These are phyloP conservation scores for Drosophila paranaensis DNA, from an alignment of 2,888 invertebrate genomes.

Conservation along the genomic window DNA sequence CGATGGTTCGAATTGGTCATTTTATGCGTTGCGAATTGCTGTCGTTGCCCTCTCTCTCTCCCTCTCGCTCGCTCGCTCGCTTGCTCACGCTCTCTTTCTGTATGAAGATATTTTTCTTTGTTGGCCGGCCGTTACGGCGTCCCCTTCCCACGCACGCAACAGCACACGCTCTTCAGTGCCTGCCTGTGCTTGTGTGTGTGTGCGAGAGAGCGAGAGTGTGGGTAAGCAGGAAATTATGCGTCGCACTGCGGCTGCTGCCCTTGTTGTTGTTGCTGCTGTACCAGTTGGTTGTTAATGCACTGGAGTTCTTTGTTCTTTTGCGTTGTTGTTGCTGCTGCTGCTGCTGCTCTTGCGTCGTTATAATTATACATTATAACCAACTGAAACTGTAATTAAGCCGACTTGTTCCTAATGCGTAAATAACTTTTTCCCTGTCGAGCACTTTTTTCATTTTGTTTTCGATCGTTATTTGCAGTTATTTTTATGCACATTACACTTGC, in stretches of 20 bases:
- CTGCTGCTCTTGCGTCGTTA: slow-evolving; percentile 49
- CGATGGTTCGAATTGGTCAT: slow-evolving; percentile 77
- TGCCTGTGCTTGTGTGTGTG: slow-evolving; percentile 27
- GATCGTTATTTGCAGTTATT: slow-evolving; percentile 43
- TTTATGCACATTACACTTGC: slow-evolving; percentile 42
- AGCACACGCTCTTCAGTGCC: slow-evolving; percentile 48
- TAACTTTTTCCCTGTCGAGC: slow-evolving; percentile 64
- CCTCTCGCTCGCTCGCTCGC: slow-evolving; percentile 2
- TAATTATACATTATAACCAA: slow-evolving; percentile 64
- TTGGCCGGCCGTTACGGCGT: slow-evolving; percentile 59
- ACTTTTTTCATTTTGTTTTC: slow-evolving; percentile 50
- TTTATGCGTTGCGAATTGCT: slow-evolving; percentile 65
- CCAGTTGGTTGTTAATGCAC: slow-evolving; percentile 50
- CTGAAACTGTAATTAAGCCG: slow-evolving; percentile 40
- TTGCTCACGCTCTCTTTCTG: slow-evolving; percentile 14
- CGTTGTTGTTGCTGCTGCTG: slow-evolving; percentile 40
- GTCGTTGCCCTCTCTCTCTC: slow-evolving; percentile 56
- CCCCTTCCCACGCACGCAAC: slow-evolving; percentile 59
- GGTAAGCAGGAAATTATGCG: slow-evolving; percentile 76
- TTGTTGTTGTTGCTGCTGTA: slow-evolving; percentile 33
- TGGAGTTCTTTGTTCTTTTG: slow-evolving; percentile 63
- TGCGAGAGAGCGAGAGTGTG: slow-evolving; percentile 40
- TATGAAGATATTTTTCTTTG: slow-evolving; percentile 64
- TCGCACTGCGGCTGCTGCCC: slow-evolving; percentile 60
- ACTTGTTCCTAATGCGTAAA: slow-evolving; percentile 73